Evolutionary conservation across 2,797 vertebrate species (phyloP).

Genomic region (Fundulus diaphanus): DNA sequence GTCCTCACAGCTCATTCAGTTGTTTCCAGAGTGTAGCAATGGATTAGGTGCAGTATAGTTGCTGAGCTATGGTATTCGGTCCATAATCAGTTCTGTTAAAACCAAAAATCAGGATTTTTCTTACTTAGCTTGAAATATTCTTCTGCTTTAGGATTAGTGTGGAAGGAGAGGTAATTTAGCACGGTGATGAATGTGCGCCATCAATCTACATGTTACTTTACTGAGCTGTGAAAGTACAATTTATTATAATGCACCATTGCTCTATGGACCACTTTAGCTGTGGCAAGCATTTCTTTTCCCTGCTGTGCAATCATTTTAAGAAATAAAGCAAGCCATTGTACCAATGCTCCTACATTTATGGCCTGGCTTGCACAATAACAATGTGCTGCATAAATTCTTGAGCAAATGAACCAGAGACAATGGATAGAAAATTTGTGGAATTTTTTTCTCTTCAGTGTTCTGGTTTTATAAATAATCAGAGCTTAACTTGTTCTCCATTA

Average conservation of each 20-base stretch:
- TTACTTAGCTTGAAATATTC: slow-evolving; percentile 9
- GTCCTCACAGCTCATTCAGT: slow-evolving; percentile 29
- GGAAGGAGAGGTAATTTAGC: slow-evolving; percentile 4
- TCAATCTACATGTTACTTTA: slow-evolving; percentile 35
- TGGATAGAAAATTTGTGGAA: background rate
- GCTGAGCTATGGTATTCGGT: slow-evolving; percentile 13
- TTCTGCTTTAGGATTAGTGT: background rate
- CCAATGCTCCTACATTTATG: slow-evolving; percentile 12
- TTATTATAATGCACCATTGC: slow-evolving; percentile 37
- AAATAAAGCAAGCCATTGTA: slow-evolving; percentile 27
- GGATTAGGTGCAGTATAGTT: slow-evolving; percentile 12
- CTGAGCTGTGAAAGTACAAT: slow-evolving; percentile 25
- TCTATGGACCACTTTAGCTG: slow-evolving; percentile 37
- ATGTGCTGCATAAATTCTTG: slow-evolving; percentile 26
- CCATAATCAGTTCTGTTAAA: slow-evolving; percentile 7
- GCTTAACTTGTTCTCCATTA: background rate
- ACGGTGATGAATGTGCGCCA: slow-evolving; percentile 18
- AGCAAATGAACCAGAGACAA: slow-evolving; percentile 6
- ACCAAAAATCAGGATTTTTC: background rate
- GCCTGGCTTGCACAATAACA: slow-evolving; percentile 21
- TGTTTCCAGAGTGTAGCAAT: slow-evolving; percentile 7
- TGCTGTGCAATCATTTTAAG: slow-evolving; percentile 30
- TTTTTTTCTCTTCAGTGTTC: background rate
- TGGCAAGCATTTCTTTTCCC: slow-evolving; percentile 31
- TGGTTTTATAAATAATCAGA: background rate